phyloP scores from a whole-genome alignment of 2,888 invertebrate species.

The Hirtodrosophila confusa region DNA sequence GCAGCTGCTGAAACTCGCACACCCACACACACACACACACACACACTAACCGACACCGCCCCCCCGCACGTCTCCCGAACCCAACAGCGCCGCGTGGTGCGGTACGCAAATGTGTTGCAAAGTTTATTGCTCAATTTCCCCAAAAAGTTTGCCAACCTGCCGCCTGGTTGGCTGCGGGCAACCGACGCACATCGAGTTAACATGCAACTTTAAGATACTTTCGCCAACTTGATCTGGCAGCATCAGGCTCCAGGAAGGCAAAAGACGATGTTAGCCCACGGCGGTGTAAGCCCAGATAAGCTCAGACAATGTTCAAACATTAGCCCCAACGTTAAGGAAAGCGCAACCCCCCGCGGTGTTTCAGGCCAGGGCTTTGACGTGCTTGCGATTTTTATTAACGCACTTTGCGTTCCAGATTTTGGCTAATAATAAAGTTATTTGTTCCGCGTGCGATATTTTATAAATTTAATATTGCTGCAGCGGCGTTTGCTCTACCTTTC shows the following conservation, averaged over 20 bases:
- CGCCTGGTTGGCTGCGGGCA: conserved; percentile 28
- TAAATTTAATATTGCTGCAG: conserved; percentile 63
- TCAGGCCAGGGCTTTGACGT: conserved; percentile 47
- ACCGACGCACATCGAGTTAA: conserved; percentile 67
- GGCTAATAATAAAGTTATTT: conserved; percentile 60
- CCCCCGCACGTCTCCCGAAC: too few relatives aligned
- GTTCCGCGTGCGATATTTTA: conserved; percentile 60
- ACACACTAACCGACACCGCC: too few relatives aligned
- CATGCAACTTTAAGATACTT: conserved; percentile 75
- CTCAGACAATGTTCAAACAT: conserved; percentile 69
- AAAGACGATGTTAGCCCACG: conserved; percentile 41
- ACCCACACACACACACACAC: not conserved
- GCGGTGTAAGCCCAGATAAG: conserved; percentile 63
- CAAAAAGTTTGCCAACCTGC: conserved; percentile 64
- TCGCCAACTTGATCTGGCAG: conserved; percentile 61
- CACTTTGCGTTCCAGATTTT: conserved; percentile 49
- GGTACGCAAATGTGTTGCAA: conserved; percentile 55
- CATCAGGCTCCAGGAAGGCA: not conserved
- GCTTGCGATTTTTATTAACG: conserved; percentile 68
- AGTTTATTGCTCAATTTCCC: conserved; percentile 74
- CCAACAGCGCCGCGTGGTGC: too few relatives aligned
- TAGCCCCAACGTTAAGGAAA: conserved; percentile 13
- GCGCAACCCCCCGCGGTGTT: too few relatives aligned
- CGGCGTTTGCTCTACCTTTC: not conserved
- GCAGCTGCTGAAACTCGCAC: conserved; percentile 39